A percentile compares a stretch with the other conserved stretches of the same genome.
phyloP scores from a whole-genome alignment of 2,797 vertebrate genomes.

The Falco rusticolus region DNA sequence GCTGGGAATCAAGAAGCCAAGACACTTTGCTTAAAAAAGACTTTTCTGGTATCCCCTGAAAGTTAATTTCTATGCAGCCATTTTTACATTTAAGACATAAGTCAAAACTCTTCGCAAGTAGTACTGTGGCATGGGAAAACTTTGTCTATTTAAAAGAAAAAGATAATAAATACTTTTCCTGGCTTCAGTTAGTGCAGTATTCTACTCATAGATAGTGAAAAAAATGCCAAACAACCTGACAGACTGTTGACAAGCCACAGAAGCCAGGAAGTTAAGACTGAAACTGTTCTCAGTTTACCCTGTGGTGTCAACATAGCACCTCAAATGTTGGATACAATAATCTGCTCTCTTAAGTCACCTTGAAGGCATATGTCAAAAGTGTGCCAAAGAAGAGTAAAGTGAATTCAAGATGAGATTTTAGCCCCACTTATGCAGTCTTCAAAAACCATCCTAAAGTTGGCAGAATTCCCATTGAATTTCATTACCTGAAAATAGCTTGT shows the following conservation, averaged over 20 bases:
- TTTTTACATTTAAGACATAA: constrained; percentile 1
- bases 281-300: neutral
- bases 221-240: neutral
- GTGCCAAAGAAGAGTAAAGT: neutral
- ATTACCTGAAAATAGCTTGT: neutral
- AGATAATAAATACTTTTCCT: neutral
- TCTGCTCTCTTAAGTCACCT: neutral
- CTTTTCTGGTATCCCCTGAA: constrained; percentile 51
- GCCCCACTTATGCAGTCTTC: neutral
- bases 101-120: constrained; percentile 19
- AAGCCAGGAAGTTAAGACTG: neutral
- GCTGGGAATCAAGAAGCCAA: constrained; percentile 59
- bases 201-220: neutral
- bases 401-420: neutral
- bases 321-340: neutral
- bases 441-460: neutral
- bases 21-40: constrained; percentile 29
- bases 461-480: neutral
- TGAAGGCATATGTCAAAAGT: neutral
- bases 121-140: neutral
- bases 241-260: neutral
- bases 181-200: neutral
- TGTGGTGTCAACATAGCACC: neutral
- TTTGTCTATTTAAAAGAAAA: constrained; percentile 5
- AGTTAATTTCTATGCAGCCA: constrained; percentile 36